Base-by-base conservation (phyloP, 2,797 vertebrate genomes). In the Diceros bicornis region DNA sequence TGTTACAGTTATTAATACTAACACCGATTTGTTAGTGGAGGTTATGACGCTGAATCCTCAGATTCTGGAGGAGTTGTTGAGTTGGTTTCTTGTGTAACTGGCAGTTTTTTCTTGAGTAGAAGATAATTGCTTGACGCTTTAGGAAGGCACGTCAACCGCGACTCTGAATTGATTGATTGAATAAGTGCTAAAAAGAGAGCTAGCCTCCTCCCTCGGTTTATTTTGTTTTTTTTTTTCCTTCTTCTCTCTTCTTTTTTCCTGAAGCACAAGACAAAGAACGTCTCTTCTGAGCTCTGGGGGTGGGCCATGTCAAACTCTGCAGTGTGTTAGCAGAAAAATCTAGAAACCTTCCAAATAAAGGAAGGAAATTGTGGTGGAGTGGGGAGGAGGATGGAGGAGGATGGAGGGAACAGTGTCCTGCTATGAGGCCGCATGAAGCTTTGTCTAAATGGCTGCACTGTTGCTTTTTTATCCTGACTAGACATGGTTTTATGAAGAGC, bases 351-450 rank as follows among this genome's bases (percentile, higher is more conserved):
- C 84, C 74, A 4, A 4, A 34, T 9, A 0, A 0, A 72, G 74
- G 64, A 81, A 82, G 64, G 23, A 2, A 7, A 0, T n/a, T 55
- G 75, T 2, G 37, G 37, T n/a, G 61, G 16, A 61, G 66, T 4
- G 77, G n/a, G 68, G 13, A 32, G 17, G 64, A 1, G 62, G 50
- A 32, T 25, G 68, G 13, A 32, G 17, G 64, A 1, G 62, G 50
- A 32, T 25, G 9, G 44, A 41, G 77, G 47, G 69, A n/a, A 0
- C 5, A 0, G 14, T 1, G 29, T 75, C 86, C 34, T 62, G 11
- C 55, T 23, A 0, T 0, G 68, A 18, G 64, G 8, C 47, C 13
- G 2, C 8, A 0, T 0, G 0, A 32, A 16, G 23, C 84, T 50
- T 85, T 14, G 12, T 25, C 82, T 75, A 57, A 47, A 12, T 2